Conservation (phyloP, 2,888 invertebrate species). For the Trachelus troglodyta region DNA sequence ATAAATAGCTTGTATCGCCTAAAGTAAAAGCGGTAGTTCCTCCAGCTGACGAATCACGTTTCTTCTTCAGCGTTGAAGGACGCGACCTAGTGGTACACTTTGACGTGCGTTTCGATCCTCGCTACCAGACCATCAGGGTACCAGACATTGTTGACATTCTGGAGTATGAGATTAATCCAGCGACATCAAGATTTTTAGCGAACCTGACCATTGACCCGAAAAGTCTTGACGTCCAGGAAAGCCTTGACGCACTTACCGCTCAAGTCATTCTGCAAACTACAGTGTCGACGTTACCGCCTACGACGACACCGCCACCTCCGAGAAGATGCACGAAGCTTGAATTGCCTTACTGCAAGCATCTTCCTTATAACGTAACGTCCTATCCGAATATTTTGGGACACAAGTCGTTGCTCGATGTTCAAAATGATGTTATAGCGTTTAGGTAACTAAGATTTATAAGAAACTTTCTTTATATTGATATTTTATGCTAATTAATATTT, state of each 20-base stretch:
- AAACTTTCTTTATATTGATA: neutral
- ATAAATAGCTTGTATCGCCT: neutral
- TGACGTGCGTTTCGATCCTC: constrained; percentile 86
- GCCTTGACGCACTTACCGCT: constrained; percentile 59
- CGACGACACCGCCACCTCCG: constrained; percentile 72
- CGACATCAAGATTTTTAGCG: constrained; percentile 71
- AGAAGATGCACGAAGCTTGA: constrained; percentile 77
- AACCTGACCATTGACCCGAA: constrained; percentile 75
- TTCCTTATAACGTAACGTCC: constrained; percentile 83
- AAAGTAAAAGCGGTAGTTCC: neutral
- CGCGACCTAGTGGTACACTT: constrained; percentile 85
- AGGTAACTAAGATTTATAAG: constrained; percentile 52
- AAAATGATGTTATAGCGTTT: constrained; percentile 82
- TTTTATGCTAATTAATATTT: constrained; percentile 2
- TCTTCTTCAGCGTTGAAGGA: constrained; percentile 70
- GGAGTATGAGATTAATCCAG: constrained; percentile 73
- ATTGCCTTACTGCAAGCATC: constrained; percentile 76
- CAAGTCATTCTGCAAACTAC: constrained; percentile 61
- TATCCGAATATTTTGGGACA: constrained; percentile 87
- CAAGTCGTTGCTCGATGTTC: constrained; percentile 73
- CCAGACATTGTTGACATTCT: constrained; percentile 76
- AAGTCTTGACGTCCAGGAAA: constrained; percentile 75
- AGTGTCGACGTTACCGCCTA: constrained; percentile 51
- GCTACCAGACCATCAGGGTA: constrained; percentile 75
- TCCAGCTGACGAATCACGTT: neutral